Evolutionary conservation across 2,888 invertebrate genomes (phyloP), one percentile per base, ranked within the genome.

Genomic region (Charanyca ferruginea): DNA sequence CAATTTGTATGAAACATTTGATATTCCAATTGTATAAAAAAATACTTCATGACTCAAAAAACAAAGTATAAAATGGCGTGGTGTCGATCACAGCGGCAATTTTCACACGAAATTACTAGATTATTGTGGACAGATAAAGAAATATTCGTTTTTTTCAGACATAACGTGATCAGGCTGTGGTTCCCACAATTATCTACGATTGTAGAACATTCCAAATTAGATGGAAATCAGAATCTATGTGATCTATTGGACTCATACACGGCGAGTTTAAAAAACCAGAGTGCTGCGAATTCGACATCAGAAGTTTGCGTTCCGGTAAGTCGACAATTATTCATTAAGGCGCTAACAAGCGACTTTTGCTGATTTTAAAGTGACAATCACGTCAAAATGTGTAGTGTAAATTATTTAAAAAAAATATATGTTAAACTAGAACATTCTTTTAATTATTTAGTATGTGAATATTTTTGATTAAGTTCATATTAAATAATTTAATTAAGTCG

Each of bases 101-200:
- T 69, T 66, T n/a, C 45, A 63, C 58, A 59, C 32, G 13, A 63
- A 65, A 78, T 64, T 51, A n/a, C 58, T 73, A 52, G 69, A 73
- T 69, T 20, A 44, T 53, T 64, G 23, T 18, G 13, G 13, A 41
- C 45, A 48, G 68, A 73, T 77, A 64, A 44, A 66, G 23, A 22
- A 48, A 45, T 32, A n/a, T 47, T 8, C 5, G 42, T 35, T n/a
- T 23, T 65, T 80, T 84, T 41, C 71, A 91, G 91, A 66, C 88
- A 87, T 73, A 90, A 90, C 58, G 83, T 87, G 6, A 52, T 88
- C 28, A 84, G 87, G 3, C 75, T 91, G 0, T 91, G 91, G 91
- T 91, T 86, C 60, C 90, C 91, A n/a, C 91, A 91, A 80, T 76
- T 91, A 59, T 91, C 89, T 9, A 87, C 91, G 1, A 85, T 91